Percentiles rank a stretch among this genome's conserved stretches.
Evolutionary conservation across 2,888 invertebrate genomes (phyloP).

Genomic region (Chorisops tibialis): DNA sequence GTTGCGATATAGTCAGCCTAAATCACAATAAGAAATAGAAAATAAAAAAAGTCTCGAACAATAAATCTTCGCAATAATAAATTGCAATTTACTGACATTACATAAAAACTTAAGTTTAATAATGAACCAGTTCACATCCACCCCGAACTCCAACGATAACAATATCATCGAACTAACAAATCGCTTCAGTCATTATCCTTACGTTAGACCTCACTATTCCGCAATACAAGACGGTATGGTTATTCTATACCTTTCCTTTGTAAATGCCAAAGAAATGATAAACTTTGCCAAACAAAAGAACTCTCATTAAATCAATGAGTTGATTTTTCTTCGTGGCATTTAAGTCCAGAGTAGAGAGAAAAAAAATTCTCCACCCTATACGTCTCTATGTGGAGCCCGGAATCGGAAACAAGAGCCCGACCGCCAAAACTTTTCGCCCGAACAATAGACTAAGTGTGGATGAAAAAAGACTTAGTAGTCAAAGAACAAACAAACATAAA

Average conservation of each 20-base stretch:
- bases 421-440: not conserved
- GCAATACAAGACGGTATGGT: too few species aligned
- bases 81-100: too few species aligned
- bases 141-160: not conserved
- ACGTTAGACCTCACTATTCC: too few species aligned
- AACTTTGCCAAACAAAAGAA: not conserved
- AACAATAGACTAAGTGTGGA: constrained; percentile 16
- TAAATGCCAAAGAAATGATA: not conserved
- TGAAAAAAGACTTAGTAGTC: constrained; percentile 13
- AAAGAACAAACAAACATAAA: constrained; percentile 13
- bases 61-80: too few species aligned
- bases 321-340: not conserved
- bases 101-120: too few species aligned
- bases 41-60: too few species aligned
- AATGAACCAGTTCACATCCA: not conserved
- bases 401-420: not conserved
- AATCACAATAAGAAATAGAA: too few species aligned
- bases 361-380: too few species aligned
- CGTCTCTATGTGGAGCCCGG: too few species aligned
- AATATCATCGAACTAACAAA: not conserved
- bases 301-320: constrained; percentile 1
- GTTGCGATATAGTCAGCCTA: too few species aligned
- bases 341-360: not conserved
- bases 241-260: too few species aligned
- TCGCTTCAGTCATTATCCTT: not conserved